Base-by-base conservation (phyloP, 1,140 invertebrate species). In the Drosophila triauraria region DNA sequence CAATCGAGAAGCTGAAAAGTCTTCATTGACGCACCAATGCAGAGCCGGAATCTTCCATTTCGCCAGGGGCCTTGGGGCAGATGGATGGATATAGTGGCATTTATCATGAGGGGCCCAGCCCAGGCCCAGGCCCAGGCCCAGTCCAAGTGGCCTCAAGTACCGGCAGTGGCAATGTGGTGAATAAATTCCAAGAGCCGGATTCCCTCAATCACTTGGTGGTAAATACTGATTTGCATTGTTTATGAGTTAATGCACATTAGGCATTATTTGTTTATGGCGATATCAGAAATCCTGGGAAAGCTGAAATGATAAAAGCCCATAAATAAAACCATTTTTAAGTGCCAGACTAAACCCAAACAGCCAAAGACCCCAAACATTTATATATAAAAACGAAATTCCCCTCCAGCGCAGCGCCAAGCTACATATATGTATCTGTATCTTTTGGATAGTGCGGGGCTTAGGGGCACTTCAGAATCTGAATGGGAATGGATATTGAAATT, bases 221-320 rank as follows among this genome's bases (percentile, higher is more conserved):
- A 84, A 87, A 86, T 88, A 80, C 78, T 88, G 78, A 83, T 87
- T 87, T 69, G 75, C 77, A 80, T 86, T 85, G 76, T 86, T 86
- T 77, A 82, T 76, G 79, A 62, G 75, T 57, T 59, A 60, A 68
- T 76, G 64, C 80, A 78, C 72, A 87, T 88, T 83, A 76, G 72
- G 70, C 75, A 75, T 78, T 71, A 84, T 90, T 90, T 88, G 78
- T 90, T 86, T 85, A 86, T 90, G 60, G 68, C 76, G 48, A 68
- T 65, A 83, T 72, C 71, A 67, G 71, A 68, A 74, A 65, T 77
- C 64, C 63, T 63, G 60, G 27, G 48, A 57, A 56, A 57, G 54
- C 30, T 60, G 40, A 61, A 75, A 75, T 81, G 78, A 67, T 71
- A 80, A 87, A 86, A 82, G 80, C 50, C 87, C 84, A 82, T 88